These are phyloP conservation scores for Indicator maculatus DNA, from an alignment of 2,113 vertebrate species.

Conservation along the genomic window DNA sequence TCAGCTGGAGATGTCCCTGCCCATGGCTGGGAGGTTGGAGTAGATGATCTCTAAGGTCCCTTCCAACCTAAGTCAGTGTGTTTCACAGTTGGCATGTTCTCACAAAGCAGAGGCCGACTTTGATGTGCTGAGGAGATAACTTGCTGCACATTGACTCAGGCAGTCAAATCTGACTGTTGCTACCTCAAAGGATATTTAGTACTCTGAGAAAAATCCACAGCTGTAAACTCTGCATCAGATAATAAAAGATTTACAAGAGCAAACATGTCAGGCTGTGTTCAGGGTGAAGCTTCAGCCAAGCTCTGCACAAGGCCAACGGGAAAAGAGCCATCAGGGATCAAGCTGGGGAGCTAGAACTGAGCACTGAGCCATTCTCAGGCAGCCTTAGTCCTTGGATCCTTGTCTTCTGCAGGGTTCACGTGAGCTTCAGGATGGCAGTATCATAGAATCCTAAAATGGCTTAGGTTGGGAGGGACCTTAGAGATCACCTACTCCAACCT, in stretches of 20 bases:
- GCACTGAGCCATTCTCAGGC: neutral
- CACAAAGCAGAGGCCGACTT: neutral
- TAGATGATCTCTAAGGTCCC: no score
- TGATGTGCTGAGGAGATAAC: neutral
- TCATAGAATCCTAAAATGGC: no score
- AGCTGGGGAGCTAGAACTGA: neutral
- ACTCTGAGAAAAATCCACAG: neutral
- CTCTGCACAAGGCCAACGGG: neutral
- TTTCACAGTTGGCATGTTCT: neutral
- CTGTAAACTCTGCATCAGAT: constrained; percentile 16
- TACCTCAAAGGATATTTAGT: constrained; percentile 43
- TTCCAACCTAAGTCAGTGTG: no score
- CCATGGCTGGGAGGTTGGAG: no score
- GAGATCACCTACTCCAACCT: no score
- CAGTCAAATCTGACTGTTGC: constrained; percentile 10
- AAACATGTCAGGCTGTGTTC: neutral
- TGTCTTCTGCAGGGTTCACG: neutral
- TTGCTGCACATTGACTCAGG: neutral
- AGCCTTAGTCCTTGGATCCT: neutral
- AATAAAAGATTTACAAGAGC: constrained; percentile 3
- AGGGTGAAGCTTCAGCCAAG: neutral
- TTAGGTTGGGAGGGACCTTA: no score
- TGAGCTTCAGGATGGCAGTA: neutral
- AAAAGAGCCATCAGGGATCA: neutral
- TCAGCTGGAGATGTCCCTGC: no score